phyloP scores from a whole-genome alignment of 2,888 invertebrate genomes.

The Ennomos erosarius region DNA sequence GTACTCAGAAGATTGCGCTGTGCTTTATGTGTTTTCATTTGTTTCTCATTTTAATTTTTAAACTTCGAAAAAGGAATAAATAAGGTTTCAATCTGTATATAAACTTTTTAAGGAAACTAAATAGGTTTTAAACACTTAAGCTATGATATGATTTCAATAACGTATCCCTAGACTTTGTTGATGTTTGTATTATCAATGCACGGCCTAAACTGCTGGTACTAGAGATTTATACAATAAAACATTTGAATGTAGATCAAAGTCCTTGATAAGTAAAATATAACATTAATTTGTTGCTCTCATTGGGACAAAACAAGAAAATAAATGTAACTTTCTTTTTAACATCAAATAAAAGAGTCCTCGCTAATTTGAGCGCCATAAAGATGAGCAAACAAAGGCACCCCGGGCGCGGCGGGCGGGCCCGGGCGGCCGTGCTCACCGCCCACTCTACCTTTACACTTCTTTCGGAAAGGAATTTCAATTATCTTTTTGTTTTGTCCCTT shows the following conservation, averaged over 20 bases:
- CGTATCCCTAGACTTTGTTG: too few species aligned
- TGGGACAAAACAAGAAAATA: slow-evolving; percentile 8
- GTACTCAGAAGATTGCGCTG: too few species aligned
- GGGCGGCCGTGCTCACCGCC: slow-evolving; percentile 8
- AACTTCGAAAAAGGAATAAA: too few species aligned
- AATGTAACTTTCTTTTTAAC: slow-evolving; percentile 20
- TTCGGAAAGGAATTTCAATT: slow-evolving; percentile 45
- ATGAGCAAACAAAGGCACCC: slow-evolving; percentile 16
- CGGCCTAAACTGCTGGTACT: too few species aligned
- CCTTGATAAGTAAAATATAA: slow-evolving; percentile 6
- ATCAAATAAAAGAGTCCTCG: slow-evolving; percentile 18
- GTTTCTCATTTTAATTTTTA: too few species aligned
- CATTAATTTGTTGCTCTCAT: slow-evolving; percentile 3
- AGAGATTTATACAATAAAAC: too few species aligned
- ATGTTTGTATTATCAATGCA: too few species aligned
- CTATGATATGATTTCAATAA: too few species aligned
- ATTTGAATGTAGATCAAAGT: slow-evolving; percentile 9
- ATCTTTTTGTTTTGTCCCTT: slow-evolving; percentile 45
- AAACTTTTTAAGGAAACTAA: too few species aligned
- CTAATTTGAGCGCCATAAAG: slow-evolving; percentile 25
- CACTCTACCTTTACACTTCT: slow-evolving; percentile 36
- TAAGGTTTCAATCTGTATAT: too few species aligned
- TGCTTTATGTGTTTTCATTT: too few species aligned
- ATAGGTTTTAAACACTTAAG: too few species aligned
- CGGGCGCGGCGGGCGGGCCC: not conserved